phyloP scores from a whole-genome alignment of 2,113 vertebrate species.

The Leucopsar rothschildi region DNA sequence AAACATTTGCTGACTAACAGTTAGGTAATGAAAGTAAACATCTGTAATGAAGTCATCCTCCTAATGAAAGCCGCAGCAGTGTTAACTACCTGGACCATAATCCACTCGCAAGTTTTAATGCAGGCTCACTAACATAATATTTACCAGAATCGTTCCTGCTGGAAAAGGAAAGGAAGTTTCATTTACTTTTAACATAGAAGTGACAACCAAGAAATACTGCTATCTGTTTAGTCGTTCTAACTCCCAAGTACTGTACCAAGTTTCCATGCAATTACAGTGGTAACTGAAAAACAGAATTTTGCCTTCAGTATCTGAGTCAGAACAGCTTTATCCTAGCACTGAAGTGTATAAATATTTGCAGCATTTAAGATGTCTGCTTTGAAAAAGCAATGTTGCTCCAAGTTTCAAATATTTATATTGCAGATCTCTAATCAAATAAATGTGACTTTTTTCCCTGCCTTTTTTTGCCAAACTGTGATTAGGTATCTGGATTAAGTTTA shows the following conservation, averaged over 20 bases:
- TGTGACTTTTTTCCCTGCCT: background rate
- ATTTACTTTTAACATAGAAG: background rate
- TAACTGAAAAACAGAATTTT: slow-evolving; percentile 5
- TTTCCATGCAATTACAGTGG: background rate
- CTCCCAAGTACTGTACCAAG: background rate
- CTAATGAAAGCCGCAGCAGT: background rate
- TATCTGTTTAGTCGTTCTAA: background rate
- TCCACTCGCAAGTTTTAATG: background rate
- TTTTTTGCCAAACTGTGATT: background rate
- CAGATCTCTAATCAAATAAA: slow-evolving; percentile 31
- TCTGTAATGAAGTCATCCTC: slow-evolving; percentile 15
- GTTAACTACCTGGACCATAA: slow-evolving; percentile 13
- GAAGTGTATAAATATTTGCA: slow-evolving; percentile 38
- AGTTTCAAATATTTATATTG: slow-evolving; percentile 50
- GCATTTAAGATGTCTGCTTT: slow-evolving; percentile 29
- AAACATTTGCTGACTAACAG: slow-evolving; percentile 30
- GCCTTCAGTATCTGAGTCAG: slow-evolving; percentile 1
- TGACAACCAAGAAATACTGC: background rate
- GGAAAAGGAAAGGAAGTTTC: background rate
- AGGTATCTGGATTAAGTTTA: background rate
- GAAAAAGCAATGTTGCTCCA: slow-evolving; percentile 21
- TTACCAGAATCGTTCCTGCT: background rate
- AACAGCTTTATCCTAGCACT: slow-evolving; percentile 32
- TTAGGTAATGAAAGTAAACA: slow-evolving; percentile 30
- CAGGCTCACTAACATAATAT: background rate